Percentiles rank a stretch among this genome's conserved stretches.
phyloP scores from a whole-genome alignment of 2,113 vertebrate species.

The Colaptes auratus region DNA sequence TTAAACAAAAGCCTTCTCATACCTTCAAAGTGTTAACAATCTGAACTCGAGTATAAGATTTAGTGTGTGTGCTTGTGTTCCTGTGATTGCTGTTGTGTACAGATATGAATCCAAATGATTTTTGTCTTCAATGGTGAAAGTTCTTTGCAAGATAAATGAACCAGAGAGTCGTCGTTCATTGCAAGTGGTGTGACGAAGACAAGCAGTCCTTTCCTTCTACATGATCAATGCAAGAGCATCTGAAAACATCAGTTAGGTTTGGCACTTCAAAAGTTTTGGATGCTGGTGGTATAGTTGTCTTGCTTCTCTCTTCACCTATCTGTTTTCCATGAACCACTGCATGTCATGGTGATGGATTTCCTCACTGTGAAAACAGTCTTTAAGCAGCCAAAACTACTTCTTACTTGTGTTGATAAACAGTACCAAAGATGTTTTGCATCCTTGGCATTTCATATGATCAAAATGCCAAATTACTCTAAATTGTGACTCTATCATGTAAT shows the following conservation, averaged over 20 bases:
- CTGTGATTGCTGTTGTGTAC: neutral
- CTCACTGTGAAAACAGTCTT: neutral
- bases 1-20: neutral
- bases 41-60: neutral
- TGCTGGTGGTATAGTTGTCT: neutral
- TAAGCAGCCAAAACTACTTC: neutral
- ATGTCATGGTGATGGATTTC: neutral
- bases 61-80: neutral
- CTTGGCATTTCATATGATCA: neutral
- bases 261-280: neutral
- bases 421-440: neutral
- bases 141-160: neutral
- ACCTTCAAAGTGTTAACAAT: neutral
- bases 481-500: neutral
- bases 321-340: neutral
- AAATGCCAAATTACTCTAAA: neutral
- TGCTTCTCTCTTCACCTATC: neutral
- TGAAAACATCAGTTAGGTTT: neutral
- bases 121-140: neutral
- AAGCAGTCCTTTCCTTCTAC: neutral
- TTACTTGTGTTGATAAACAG: neutral
- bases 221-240: accelerated
- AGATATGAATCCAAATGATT: neutral
- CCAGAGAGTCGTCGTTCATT: neutral
- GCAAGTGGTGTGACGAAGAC: neutral